Base-by-base conservation (phyloP, 2,797 vertebrate species). In the Danio kyathit region DNA sequence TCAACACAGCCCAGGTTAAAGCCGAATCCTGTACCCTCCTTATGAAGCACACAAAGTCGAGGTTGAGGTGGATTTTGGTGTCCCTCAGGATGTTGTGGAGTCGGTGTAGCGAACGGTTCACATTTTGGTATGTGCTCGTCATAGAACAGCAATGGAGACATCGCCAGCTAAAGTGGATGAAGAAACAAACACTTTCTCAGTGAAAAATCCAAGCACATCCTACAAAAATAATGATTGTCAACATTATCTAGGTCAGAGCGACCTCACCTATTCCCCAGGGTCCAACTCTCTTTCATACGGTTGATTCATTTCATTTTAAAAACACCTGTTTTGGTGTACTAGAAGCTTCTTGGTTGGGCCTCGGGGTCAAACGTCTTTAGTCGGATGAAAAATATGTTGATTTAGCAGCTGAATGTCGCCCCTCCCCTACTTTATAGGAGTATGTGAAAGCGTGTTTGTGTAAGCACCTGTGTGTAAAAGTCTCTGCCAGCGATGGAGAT, bases 391-490 rank as follows among this genome's bases (percentile, higher is more conserved):
- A 77, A 40, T 41, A 82, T 66, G 57, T 69, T 46, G 66, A 54
- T 71, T 77, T 49, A 65, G 80, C 74, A 76, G 41, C 48, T 21
- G 52, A 65, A 73, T 63, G 16, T 49, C 70, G 70, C 49, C 10
- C 19, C 29, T 56, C 10, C 60, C 56, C 4, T 74, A 46, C 21
- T 41, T 19, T 77, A 43, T 51, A 12, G 14, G 11, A 29, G 44
- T 41, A 57, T 19, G 46, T 49, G 38, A 1, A 6, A 52, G 48
- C 14, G 10, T 19, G 40, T 51, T 19, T 10, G 41, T 64, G 51
- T 17, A 51, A 59, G 67, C 49, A 97, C 97, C 91, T 92, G 89
- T 77, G 89, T 93, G 90, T 94, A 99, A 88, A 95, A 97, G 11
- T 90, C 84, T 76, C 95, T 93, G 0, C 94, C 95, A 5, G 90